These are phyloP conservation scores for Triplophysa rosa DNA, from an alignment of 2,113 vertebrate species.

Conservation along the genomic window DNA sequence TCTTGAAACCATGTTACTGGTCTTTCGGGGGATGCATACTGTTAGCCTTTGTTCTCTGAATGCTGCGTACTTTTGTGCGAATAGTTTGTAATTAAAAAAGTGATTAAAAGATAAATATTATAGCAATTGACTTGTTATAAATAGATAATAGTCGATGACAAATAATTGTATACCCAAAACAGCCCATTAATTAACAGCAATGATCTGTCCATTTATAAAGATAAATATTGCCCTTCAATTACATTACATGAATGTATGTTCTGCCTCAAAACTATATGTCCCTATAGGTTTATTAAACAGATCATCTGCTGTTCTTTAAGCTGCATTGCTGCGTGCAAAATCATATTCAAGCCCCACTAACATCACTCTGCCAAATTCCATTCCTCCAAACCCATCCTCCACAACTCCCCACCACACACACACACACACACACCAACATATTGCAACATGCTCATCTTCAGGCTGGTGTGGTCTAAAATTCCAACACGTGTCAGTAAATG, in stretches of 20 bases:
- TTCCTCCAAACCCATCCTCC: conserved; percentile 26
- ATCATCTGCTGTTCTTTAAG: not conserved
- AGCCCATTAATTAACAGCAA: too few relatives aligned
- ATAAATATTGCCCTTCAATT: too few relatives aligned
- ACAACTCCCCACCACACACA: conserved; percentile 1
- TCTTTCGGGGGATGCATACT: not conserved
- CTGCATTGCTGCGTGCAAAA: not conserved
- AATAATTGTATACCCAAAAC: too few relatives aligned
- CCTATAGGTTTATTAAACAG: not conserved
- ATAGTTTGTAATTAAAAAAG: too few relatives aligned
- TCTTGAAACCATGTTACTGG: too few relatives aligned
- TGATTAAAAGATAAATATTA: too few relatives aligned
- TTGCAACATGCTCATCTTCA: conserved; percentile 12
- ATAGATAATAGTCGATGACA: too few relatives aligned
- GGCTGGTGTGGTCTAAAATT: not conserved
- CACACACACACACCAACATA: not conserved
- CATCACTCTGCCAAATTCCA: conserved; percentile 27
- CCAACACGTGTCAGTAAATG: not conserved
- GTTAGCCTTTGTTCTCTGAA: not conserved
- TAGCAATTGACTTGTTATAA: too few relatives aligned
- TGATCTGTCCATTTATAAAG: too few relatives aligned
- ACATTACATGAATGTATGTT: too few relatives aligned
- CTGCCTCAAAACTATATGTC: too few relatives aligned
- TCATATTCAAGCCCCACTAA: not conserved
- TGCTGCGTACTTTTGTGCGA: not conserved